These are phyloP conservation scores for Pangasius mekongensis DNA, from an alignment of 2,797 vertebrate genomes.

Conservation along the genomic window DNA sequence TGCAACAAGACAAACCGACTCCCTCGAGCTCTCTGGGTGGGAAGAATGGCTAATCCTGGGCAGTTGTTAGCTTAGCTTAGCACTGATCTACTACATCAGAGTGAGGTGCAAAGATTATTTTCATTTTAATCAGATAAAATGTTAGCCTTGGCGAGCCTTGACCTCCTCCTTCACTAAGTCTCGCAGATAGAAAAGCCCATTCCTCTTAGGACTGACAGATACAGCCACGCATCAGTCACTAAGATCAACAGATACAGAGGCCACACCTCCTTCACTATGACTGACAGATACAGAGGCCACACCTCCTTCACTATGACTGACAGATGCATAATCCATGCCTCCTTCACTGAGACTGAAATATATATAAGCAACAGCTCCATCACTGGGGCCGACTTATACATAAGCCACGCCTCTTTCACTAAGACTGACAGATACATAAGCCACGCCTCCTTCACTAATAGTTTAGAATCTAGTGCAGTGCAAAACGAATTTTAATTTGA, in stretches of 20 bases:
- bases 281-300: background rate
- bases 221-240: background rate
- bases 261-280: background rate
- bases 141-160: background rate
- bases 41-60: background rate
- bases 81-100: background rate
- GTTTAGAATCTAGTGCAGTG: too few relatives aligned
- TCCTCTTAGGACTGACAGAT: background rate
- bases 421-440: background rate
- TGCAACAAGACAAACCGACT: background rate
- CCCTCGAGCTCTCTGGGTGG: background rate
- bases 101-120: background rate
- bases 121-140: background rate
- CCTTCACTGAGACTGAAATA: background rate
- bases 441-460: background rate
- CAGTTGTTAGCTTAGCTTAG: background rate
- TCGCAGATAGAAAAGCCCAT: background rate
- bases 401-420: background rate
- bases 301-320: accelerated
- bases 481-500: too few relatives aligned
- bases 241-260: background rate
- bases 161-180: background rate
- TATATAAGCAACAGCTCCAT: background rate
- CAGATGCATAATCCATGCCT: background rate
- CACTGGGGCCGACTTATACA: background rate